Conservation (phyloP, 2,797 vertebrate species). For the Sebastes oblongus region DNA sequence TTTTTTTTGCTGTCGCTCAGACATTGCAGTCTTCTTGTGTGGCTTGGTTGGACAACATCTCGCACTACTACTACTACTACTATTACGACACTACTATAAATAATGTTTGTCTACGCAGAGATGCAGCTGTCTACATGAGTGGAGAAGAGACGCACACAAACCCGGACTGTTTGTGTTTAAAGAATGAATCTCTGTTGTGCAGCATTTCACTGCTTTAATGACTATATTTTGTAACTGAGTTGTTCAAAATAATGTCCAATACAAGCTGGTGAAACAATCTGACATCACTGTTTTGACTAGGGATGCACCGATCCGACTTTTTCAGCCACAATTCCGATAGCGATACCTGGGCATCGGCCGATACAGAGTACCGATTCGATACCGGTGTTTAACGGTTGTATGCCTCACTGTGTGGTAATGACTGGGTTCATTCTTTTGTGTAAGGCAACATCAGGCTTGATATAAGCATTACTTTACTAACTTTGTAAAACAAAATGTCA, state of each 20-base stretch:
- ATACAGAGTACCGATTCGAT: too few species aligned
- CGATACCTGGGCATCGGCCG: too few species aligned
- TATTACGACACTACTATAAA: not conserved
- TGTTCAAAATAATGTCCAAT: not conserved
- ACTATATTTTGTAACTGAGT: not conserved
- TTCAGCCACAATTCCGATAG: too few species aligned
- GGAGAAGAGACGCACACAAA: not conserved
- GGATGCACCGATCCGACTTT: too few species aligned
- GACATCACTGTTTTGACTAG: not conserved
- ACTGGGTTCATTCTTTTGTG: too few species aligned
- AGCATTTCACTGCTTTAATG: not conserved
- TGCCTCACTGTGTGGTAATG: too few species aligned
- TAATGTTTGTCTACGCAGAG: not conserved
- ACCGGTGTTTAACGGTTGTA: too few species aligned
- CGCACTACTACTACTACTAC: not conserved
- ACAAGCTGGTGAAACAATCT: not conserved
- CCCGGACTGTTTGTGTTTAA: not conserved
- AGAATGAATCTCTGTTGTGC: not conserved
- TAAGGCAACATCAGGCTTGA: too few species aligned
- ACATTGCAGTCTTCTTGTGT: conserved; percentile 34
- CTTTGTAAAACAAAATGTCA: too few species aligned
- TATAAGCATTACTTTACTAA: too few species aligned
- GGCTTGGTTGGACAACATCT: not conserved
- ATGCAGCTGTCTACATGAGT: not conserved
- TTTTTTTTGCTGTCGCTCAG: conserved; percentile 32